Conservation (phyloP, 2,888 invertebrate genomes). For the Heliothis peltigera region DNA sequence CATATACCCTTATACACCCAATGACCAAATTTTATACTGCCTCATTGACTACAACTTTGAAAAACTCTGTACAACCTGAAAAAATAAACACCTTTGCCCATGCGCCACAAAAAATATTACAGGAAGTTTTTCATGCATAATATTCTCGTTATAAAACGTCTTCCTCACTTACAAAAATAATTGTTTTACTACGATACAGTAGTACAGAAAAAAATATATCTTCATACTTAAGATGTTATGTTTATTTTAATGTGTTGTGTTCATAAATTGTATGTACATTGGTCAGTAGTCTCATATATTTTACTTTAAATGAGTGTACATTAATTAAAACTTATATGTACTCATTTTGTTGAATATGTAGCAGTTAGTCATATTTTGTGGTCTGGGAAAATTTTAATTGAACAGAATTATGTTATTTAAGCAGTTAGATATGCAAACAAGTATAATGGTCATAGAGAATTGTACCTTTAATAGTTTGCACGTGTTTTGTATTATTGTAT, state of each 20-base stretch:
- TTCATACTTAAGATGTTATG: constrained; percentile 6
- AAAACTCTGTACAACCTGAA: constrained; percentile 6
- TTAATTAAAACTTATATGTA: constrained; percentile 33
- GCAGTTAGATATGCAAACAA: not conserved
- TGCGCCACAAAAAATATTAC: constrained; percentile 58
- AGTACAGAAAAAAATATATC: constrained; percentile 24
- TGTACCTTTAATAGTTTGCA: constrained; percentile 26
- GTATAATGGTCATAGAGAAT: constrained; percentile 21
- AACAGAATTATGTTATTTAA: constrained; percentile 46
- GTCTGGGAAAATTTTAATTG: constrained; percentile 54
- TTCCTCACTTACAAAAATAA: constrained; percentile 67
- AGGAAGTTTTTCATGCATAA: constrained; percentile 69
- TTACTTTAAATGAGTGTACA: constrained; percentile 38
- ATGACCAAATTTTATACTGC: too few relatives aligned
- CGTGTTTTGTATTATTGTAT: constrained; percentile 32
- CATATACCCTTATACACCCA: too few relatives aligned
- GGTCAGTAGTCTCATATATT: constrained; percentile 28
- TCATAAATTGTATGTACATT: constrained; percentile 28
- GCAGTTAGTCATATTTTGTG: constrained; percentile 47
- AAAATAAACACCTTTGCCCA: constrained; percentile 48
- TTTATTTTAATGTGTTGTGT: constrained; percentile 10
- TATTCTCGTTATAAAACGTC: constrained; percentile 64
- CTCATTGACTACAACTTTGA: not conserved
- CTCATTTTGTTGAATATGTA: constrained; percentile 56
- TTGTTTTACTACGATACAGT: constrained; percentile 43